Percentiles rank a stretch among this genome's conserved stretches.
Evolutionary conservation across 1,140 invertebrate genomes (phyloP).

Genomic region (Piezodorus guildinii): DNA sequence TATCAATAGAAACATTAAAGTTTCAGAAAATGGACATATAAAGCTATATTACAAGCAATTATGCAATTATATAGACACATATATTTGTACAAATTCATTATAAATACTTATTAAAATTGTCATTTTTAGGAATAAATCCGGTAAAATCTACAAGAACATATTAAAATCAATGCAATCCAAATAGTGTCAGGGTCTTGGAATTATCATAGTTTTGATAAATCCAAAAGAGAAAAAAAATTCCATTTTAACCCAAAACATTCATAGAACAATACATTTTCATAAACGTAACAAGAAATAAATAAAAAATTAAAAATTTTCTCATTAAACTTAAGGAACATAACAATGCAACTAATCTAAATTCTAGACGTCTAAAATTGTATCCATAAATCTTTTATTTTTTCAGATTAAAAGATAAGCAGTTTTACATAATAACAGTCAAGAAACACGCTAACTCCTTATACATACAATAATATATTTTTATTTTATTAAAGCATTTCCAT

Average conservation of each 20-base stretch:
- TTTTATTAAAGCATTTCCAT: not conserved
- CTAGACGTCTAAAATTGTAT: conserved; percentile 2
- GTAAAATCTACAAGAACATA: not conserved
- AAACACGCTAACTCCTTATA: conserved; percentile 7
- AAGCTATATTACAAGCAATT: conserved; percentile 21
- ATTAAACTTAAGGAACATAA: conserved; percentile 19
- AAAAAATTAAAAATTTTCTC: conserved; percentile 16
- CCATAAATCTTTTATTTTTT: not conserved
- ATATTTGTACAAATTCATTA: conserved; percentile 18
- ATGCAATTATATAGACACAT: conserved; percentile 12
- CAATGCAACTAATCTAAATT: conserved; percentile 10
- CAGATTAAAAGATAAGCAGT: conserved; percentile 11
- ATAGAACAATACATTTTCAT: not conserved
- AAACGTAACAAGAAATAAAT: conserved; percentile 18
- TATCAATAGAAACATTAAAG: conserved; percentile 23
- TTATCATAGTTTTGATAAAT: too few relatives aligned
- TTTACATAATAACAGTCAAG: conserved; percentile 12
- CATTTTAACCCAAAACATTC: too few relatives aligned
- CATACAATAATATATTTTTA: not conserved
- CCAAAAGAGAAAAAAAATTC: too few relatives aligned
- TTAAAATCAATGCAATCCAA: not conserved
- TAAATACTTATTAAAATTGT: conserved; percentile 16
- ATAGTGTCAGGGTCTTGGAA: too few relatives aligned
- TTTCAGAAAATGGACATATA: conserved; percentile 40
- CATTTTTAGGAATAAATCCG: conserved; percentile 1